Evolutionary conservation across 2,888 invertebrate species (phyloP), one percentile per base, ranked within the genome.

Genomic region (Pterostichus madidus): DNA sequence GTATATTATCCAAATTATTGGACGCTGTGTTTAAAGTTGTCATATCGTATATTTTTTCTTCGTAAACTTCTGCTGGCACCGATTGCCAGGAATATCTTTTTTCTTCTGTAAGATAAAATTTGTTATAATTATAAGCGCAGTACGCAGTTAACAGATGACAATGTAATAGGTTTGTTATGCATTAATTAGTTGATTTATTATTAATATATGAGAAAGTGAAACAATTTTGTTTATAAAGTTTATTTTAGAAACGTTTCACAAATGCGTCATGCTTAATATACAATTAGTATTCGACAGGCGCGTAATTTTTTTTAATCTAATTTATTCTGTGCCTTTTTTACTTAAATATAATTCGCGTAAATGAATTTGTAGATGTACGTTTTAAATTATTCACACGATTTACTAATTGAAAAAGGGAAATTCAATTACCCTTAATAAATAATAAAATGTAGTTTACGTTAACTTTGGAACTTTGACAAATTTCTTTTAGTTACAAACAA

Each of bases 1-100:
- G 68, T 8, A 81, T 56, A 11, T 53, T 64, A 39, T 83, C 83
- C 53, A 83, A 83, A 31, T 83, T 83, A 44, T 68, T 77, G 32
- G 83, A 77, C 11, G 77, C 83, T 35, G 35, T 52, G 11, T 76
- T 76, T 31, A 35, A 39, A 5, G 64, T 17, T 7, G 83, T 32
- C 83, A 83, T 82, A 56, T 71, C 31, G 17, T 52, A 49, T 24
- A 59, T 35, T 15, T n/a, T 46, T 73, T 73, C 56, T 44, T 61
- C 53, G 39, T 39, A 6, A 39, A 39, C 39, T 39, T 39, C 39
- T 5, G 39, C 5, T 6, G 53, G 56, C 31, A 81, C 17, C 11
- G 31, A n/a, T 31, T 44, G 56, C 81, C 81, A 59, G 13, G 61
- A 61, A 56, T 75, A 81, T 49, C 13, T 64, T 52, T 75, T 80